Conservation (phyloP, 2,888 invertebrate species). For the Dasysyrphus albostriatus region DNA sequence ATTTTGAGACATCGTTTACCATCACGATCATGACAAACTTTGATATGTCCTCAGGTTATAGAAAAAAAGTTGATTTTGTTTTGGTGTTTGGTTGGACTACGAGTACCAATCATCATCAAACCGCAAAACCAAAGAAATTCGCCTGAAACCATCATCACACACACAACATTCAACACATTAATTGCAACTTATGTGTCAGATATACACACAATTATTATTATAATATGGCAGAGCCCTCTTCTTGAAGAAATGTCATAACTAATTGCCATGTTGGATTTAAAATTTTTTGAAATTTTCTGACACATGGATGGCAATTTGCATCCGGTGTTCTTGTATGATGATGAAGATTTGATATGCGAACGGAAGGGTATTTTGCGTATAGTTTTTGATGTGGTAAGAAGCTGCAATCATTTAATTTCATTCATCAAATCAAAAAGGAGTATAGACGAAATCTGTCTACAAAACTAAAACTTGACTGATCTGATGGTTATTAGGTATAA, state of each 20-base stretch:
- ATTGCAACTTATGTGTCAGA: conserved; percentile 68
- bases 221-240: conserved; percentile 16
- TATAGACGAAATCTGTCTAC: conserved; percentile 74
- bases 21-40: conserved; percentile 30
- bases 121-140: conserved; percentile 59
- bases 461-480: conserved; percentile 12
- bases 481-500: conserved; percentile 12
- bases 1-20: conserved; percentile 15
- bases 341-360: conserved; percentile 48
- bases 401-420: conserved; percentile 61
- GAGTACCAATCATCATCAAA: conserved; percentile 59
- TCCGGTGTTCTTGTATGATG: conserved; percentile 41
- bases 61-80: not conserved
- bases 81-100: not conserved
- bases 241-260: conserved; percentile 70
- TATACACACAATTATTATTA: conserved; percentile 59
- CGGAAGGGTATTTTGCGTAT: not conserved
- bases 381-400: conserved; percentile 6
- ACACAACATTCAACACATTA: conserved; percentile 58
- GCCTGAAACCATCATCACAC: conserved; percentile 55
- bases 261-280: conserved; percentile 67
- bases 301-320: conserved; percentile 59
- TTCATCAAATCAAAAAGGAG: conserved; percentile 63
- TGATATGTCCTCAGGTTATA: conserved; percentile 71
- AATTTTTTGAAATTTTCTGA: conserved; percentile 62